Evolutionary conservation across 2,113 vertebrate species (phyloP).

Genomic region (Chinchilla lanigera): DNA sequence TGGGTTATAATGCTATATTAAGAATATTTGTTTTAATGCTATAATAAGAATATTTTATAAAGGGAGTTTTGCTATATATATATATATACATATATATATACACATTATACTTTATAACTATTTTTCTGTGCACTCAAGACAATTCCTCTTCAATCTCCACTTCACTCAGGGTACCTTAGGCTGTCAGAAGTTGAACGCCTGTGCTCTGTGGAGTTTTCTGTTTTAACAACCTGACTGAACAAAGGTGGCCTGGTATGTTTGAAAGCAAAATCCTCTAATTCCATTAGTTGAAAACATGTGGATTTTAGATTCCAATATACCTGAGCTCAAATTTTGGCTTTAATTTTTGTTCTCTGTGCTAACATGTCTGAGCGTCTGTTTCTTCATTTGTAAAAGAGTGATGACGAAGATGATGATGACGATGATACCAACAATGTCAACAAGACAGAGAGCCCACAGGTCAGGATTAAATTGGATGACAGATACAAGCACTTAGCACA

Average conservation of each 20-base stretch:
- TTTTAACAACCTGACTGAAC: neutral
- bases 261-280: neutral
- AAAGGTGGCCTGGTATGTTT: neutral
- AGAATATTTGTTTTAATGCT: neutral
- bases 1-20: neutral
- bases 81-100: neutral
- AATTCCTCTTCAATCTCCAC: neutral
- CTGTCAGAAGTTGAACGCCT: neutral
- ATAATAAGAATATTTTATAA: neutral
- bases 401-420: neutral
- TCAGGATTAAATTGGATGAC: neutral
- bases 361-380: neutral
- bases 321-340: neutral
- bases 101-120: neutral
- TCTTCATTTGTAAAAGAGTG: neutral
- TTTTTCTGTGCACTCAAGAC: neutral
- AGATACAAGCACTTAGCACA: neutral
- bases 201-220: neutral
- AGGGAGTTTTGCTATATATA: neutral
- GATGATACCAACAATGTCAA: neutral
- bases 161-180: no score
- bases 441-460: neutral
- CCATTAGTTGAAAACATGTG: neutral
- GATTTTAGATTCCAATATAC: neutral
- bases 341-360: neutral